phyloP scores from a whole-genome alignment of 2,113 vertebrate genomes.

The Barnardius zonarius region DNA sequence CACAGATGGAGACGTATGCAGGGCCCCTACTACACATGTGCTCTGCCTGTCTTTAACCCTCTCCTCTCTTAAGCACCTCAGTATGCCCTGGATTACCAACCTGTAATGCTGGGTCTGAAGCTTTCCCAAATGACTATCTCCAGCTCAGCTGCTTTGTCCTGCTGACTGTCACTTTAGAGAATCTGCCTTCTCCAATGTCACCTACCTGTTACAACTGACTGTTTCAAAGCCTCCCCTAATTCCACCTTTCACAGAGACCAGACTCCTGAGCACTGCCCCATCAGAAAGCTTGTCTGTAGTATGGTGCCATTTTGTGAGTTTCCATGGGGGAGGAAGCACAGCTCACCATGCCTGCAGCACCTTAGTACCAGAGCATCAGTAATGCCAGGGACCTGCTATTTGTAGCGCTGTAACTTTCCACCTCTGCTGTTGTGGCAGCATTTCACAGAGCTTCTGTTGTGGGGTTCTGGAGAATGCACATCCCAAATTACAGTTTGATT shows the following conservation, averaged over 20 bases:
- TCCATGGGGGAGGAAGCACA: rapidly evolving
- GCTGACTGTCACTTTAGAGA: not conserved
- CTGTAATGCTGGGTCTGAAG: not conserved
- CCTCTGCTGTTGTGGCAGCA: too few relatives aligned
- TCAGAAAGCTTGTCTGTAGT: not conserved
- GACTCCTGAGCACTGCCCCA: too few relatives aligned
- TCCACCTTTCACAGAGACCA: not conserved
- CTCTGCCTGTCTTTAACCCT: not conserved
- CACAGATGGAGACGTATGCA: not conserved
- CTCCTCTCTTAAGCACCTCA: not conserved
- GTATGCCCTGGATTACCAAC: not conserved
- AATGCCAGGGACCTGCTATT: too few relatives aligned
- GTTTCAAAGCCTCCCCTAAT: not conserved
- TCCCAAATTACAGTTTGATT: not conserved
- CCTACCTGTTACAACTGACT: not conserved
- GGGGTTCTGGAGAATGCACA: not conserved
- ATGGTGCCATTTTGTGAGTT: rapidly evolving
- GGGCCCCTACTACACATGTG: not conserved
- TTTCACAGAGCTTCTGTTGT: not conserved
- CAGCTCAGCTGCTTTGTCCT: not conserved
- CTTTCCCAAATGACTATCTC: not conserved
- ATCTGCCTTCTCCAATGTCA: not conserved
- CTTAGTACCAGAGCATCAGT: rapidly evolving
- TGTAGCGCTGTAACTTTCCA: not conserved
- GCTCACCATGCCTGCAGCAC: rapidly evolving